These are phyloP conservation scores for Trichogramma evanescens DNA, from an alignment of 2,888 invertebrate genomes.

Conservation along the genomic window DNA sequence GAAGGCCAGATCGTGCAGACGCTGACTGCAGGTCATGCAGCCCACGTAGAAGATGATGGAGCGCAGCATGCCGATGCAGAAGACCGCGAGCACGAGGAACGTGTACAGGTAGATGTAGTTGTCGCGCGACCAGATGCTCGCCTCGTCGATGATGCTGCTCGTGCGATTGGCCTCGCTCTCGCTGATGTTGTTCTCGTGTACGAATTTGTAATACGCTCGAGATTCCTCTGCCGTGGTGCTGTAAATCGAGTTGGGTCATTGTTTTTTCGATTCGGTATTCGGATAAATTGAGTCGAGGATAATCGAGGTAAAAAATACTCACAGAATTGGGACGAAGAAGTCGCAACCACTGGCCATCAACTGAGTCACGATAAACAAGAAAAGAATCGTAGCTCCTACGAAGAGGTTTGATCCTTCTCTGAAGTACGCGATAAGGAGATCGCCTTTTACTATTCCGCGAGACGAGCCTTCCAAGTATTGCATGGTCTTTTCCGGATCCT, in stretches of 20 bases:
- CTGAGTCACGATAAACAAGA: slow-evolving; percentile 55
- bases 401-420: slow-evolving; percentile 51
- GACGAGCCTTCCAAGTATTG: slow-evolving; percentile 45
- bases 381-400: slow-evolving; percentile 45
- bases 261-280: too few relatives aligned
- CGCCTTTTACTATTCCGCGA: slow-evolving; percentile 45
- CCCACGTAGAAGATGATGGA: slow-evolving; percentile 49
- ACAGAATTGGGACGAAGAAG: slow-evolving; percentile 54
- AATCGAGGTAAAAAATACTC: slow-evolving; percentile 23
- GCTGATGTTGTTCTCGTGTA: not conserved
- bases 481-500: slow-evolving; percentile 25
- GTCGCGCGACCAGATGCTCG: not conserved
- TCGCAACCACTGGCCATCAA: slow-evolving; percentile 58
- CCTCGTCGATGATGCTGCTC: slow-evolving; percentile 4
- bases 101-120: slow-evolving; percentile 58
- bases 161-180: not conserved
- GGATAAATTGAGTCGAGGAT: not conserved
- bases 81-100: slow-evolving; percentile 48
- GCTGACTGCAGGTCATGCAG: slow-evolving; percentile 50
- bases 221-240: slow-evolving; percentile 19
- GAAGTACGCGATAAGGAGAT: slow-evolving; percentile 48
- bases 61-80: slow-evolving; percentile 44
- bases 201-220: slow-evolving; percentile 2
- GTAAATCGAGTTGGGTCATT: not conserved
- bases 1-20: slow-evolving; percentile 54